Base-by-base conservation (phyloP, 2,113 vertebrate species). In the Phycodurus eques region DNA sequence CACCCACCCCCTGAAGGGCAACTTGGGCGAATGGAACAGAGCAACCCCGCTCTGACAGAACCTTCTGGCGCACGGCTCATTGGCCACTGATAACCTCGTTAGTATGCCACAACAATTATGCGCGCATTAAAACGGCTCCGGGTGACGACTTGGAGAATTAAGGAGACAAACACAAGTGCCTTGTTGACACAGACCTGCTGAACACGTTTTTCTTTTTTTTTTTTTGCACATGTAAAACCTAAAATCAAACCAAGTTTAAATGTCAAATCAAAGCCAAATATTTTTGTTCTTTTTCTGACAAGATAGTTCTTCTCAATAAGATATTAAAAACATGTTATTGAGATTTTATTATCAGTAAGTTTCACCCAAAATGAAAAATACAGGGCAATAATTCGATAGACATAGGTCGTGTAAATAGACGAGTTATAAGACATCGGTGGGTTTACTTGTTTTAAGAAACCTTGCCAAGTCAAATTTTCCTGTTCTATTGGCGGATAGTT, bases 61-160 rank as follows among this genome's bases (percentile, higher is more conserved):
- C 42, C 11, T 19, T 60, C 44, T 17, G 46, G 27, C 49, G 12
- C 39, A 47, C 60, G 72, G 76, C 73, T 79, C 27, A 74, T 31
- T 79, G 74, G 76, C 59, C 62, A 67, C 43, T 53, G 51, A 76
- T 72, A 83, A 73, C 12, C 31, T 79, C 76, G 72, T 70, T 78
- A 67, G 68, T 67, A 68, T 53, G 35, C 54, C 73, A 66, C 67
- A 51, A 53, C 67, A 76, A 33, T 82, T 72, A 12, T 71, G 33
- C 47, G 66, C 65, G 74, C 70, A 80, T 78, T 69, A 51, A 47
- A 67, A 72, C 53, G 44, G 31, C 73, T 80, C 69, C 47, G 49
- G 59, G 27, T 51, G 85, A 74, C 80, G 69, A 68, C 67, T 72
- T 49, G 8, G 39, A 46, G 75, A 77, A 77, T 80, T 20, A 64